phyloP scores from a whole-genome alignment of 2,797 vertebrate genomes.

The Acrossocheilus wenchowensis region DNA sequence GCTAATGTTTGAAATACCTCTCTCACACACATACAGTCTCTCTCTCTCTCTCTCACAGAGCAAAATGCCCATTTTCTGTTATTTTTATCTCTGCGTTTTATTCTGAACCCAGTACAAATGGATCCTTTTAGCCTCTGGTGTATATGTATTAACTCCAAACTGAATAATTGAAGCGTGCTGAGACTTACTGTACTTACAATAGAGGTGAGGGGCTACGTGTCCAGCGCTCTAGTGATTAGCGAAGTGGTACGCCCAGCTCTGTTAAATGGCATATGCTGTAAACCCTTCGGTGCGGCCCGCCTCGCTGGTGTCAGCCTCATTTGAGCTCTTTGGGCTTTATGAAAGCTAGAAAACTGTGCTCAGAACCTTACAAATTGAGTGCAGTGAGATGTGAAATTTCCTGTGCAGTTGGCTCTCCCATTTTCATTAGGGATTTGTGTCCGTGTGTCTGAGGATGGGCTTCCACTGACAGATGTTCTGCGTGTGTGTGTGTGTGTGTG shows the following conservation, averaged over 20 bases:
- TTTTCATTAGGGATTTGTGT: constrained; percentile 42
- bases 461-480: constrained; percentile 69
- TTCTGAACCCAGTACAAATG: constrained; percentile 62
- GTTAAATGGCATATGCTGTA: constrained; percentile 73
- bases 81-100: constrained; percentile 53
- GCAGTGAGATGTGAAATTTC: constrained; percentile 82
- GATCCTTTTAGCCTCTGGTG: constrained; percentile 62
- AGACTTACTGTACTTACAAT: constrained; percentile 54
- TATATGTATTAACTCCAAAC: constrained; percentile 66
- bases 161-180: constrained; percentile 59
- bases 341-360: constrained; percentile 65
- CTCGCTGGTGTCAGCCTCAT: constrained; percentile 14
- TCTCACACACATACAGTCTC: not conserved
- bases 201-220: constrained; percentile 58
- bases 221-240: constrained; percentile 62
- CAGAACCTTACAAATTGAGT: constrained; percentile 78
- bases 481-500: constrained; percentile 56
- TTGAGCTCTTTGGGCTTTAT: constrained; percentile 15
- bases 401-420: constrained; percentile 71
- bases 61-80: constrained; percentile 73
- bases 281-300: constrained; percentile 50
- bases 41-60: constrained; percentile 64
- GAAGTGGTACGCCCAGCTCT: constrained; percentile 70
- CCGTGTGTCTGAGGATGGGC: constrained; percentile 35
- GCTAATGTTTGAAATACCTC: constrained; percentile 16